Base-by-base conservation (phyloP, 2,113 vertebrate genomes). In the Pyrgilauda ruficollis region DNA sequence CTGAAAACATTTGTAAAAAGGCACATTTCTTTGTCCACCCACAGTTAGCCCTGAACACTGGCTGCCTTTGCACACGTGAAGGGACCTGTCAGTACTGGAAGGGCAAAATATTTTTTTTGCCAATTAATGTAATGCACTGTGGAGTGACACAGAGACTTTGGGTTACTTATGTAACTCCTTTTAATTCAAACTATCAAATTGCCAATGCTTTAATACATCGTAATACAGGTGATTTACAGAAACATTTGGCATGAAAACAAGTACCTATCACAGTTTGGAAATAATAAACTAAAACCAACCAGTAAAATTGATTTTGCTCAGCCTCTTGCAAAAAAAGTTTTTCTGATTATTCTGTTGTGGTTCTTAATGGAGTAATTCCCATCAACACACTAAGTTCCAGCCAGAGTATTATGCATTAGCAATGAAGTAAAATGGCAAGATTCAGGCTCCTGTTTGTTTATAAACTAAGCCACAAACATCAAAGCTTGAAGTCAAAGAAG, bases 371-470 rank as follows among this genome's bases (percentile, higher is more conserved):
- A 90, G 27, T 2, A 3, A 77, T 43, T 89, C n/a, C 84, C 53
- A 73, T 52, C 64, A 63, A 15, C 2, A 8, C 5, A 4, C 43
- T 44, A n/a, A 68, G 52, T 68, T 63, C 22, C 46, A 69, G 30
- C 15, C 41, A 77, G 76, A 74, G 15, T 43, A 79, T 73, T 85
- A 66, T 55, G 33, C 27, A 43, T 46, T 86, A 80, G 21, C 47
- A 78, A 28, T 70, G 33, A 74, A 62, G 30, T 47, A 84, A 94
- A 86, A 94, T 63, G 30, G 61, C 68, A 81, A 47, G 47, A 80
- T 74, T 70, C 27, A 70, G 41, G 63, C 75, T 88, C 63, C 53
- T 74, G 35, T 86, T 94, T 92, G 86, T 93, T 90, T 92, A 89
- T 89, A 92, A 89, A 97, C 76, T 81, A 59, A 94, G 52, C n/a